These are phyloP conservation scores for Acanthiza pusilla DNA, from an alignment of 2,797 vertebrate species.

Conservation along the genomic window DNA sequence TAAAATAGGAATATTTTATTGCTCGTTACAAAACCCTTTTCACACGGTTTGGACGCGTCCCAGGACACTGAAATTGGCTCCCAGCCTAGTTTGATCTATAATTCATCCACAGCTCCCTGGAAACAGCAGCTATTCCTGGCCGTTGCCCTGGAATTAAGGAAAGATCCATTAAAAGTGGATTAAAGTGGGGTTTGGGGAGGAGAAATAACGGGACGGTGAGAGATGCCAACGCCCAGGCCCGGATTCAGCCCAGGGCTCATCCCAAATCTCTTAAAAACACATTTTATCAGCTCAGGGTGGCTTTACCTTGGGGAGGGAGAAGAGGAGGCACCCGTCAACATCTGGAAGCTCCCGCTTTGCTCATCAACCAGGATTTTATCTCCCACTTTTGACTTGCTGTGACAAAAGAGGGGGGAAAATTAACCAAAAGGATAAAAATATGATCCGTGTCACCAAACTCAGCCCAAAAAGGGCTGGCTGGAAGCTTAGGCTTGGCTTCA, in stretches of 20 bases:
- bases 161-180: neutral
- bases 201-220: neutral
- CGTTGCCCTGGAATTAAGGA: neutral
- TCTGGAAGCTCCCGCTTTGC: neutral
- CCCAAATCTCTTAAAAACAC: neutral
- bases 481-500: neutral
- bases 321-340: neutral
- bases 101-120: neutral
- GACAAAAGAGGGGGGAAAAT: accelerated
- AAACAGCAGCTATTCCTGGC: neutral
- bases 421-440: neutral
- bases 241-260: neutral
- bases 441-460: accelerated
- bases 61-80: neutral
- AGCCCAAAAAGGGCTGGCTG: neutral
- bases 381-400: neutral
- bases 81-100: neutral
- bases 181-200: neutral
- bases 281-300: neutral
- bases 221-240: neutral
- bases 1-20: neutral
- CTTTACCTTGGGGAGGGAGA: neutral
- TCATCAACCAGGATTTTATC: neutral
- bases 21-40: neutral
- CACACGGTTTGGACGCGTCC: accelerated